Evolutionary conservation across 2,888 invertebrate genomes (phyloP).

Genomic region (Biston stratarius): DNA sequence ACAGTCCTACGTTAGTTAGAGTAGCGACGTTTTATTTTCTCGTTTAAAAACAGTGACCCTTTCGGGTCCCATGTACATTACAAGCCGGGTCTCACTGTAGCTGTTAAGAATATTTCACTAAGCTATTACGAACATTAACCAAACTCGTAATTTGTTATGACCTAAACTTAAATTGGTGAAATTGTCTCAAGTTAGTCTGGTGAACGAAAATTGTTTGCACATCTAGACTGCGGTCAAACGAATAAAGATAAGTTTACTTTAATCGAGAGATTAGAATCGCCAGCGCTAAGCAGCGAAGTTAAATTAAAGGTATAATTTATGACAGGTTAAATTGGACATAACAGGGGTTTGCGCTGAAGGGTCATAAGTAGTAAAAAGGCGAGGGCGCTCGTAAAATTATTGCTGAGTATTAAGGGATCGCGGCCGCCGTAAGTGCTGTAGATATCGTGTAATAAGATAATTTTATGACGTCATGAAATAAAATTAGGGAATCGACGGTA

Average conservation of each 20-base stretch:
- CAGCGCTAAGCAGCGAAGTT: conserved; percentile 29
- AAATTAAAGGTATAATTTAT: conserved; percentile 38
- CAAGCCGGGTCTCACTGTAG: neutral
- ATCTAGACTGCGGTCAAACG: conserved; percentile 14
- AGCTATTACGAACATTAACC: conserved; percentile 3
- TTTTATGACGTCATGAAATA: conserved; percentile 46
- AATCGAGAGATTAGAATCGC: conserved; percentile 30
- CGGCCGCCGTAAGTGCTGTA: conserved; percentile 41
- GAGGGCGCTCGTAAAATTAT: conserved; percentile 41
- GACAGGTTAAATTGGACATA: conserved; percentile 37
- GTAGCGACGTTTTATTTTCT: too few species aligned
- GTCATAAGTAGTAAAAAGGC: conserved; percentile 45
- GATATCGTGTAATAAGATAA: conserved; percentile 44
- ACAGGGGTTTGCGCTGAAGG: conserved; percentile 37
- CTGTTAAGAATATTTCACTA: neutral
- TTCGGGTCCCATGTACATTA: neutral
- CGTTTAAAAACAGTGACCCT: too few species aligned
- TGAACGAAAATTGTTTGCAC: conserved; percentile 15
- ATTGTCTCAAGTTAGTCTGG: conserved; percentile 5
- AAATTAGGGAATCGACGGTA: conserved; percentile 44
- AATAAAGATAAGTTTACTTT: conserved; percentile 21
- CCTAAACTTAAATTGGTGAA: conserved; percentile 14
- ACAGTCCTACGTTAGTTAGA: too few species aligned
- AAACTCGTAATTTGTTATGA: conserved; percentile 17
- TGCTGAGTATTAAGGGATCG: conserved; percentile 47